A percentile compares a stretch with the other conserved stretches of the same genome.
phyloP scores from a whole-genome alignment of 2,113 vertebrate species.

The Coptodon bakossiorum region DNA sequence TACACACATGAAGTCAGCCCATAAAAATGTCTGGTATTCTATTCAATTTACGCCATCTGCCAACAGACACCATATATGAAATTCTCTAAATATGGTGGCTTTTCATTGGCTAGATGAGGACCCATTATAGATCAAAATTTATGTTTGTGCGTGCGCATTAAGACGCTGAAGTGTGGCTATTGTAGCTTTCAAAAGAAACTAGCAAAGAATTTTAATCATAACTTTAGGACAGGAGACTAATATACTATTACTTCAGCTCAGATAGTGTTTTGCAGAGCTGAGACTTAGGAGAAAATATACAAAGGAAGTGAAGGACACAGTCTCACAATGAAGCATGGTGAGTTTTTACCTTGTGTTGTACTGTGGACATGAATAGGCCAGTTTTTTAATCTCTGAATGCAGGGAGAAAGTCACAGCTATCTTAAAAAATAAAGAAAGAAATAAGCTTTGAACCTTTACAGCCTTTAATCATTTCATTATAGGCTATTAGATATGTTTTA shows the following conservation, averaged over 20 bases:
- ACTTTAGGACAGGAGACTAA: neutral
- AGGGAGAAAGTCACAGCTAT: neutral
- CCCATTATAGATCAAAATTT: neutral
- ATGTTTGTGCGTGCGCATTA: neutral
- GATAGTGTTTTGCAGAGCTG: neutral
- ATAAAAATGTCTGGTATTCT: neutral
- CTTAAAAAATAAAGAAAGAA: neutral
- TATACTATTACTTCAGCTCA: neutral
- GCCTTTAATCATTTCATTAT: neutral
- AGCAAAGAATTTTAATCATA: neutral
- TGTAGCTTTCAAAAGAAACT: neutral
- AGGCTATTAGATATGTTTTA: neutral
- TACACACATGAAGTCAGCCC: neutral
- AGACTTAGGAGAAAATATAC: neutral
- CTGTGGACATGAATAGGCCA: neutral
- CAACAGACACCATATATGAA: neutral
- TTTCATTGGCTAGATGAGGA: neutral
- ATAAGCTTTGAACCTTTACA: slow-evolving; percentile 35
- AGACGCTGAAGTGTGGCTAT: neutral
- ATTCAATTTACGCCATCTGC: neutral
- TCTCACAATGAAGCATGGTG: neutral
- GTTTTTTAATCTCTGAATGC: neutral
- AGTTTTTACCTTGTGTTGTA: slow-evolving; percentile 13
- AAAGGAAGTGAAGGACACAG: neutral
- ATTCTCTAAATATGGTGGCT: neutral